Base-by-base conservation (phyloP, 64 coral and sea anemone species). In the Montipora capricornis region DNA sequence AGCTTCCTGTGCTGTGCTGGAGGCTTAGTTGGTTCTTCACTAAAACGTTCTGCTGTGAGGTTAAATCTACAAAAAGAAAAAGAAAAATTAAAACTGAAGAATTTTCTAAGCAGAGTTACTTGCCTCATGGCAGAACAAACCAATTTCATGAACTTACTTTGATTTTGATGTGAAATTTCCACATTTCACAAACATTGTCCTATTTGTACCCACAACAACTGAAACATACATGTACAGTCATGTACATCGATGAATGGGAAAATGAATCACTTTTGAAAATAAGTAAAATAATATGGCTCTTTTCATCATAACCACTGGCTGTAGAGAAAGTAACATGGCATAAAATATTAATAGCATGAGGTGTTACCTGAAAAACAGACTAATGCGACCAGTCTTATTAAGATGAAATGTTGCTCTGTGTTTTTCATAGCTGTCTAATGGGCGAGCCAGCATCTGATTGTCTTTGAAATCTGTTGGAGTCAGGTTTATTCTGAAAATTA, bases 361-460 rank as follows among this genome's bases (percentile, higher is more conserved):
- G 37, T 37, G 37, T 5, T 20, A 71, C 68, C 68, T 71, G 68
- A 71, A 71, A 71, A 71, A 71, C 68, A 71, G 20, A 71, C 68
- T 71, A 22, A 71, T 71, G 5, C 68, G 68, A 20, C 19, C 68
- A 22, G 17, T 71, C 68, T 71, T 71, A 19, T n/a, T 71, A 15
- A 71, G 68, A 5, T 24, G 68, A 73, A 95, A 98, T 52, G 89
- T 55, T 8, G 89, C 82, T 47, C 88, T 95, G 13, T 87, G 73
- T 64, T 94, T 93, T 81, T 92, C 92, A 71, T 93, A 98, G 47
- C 94, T 95, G 62, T 98, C 94, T 45, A 91, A 87, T 17, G 87
- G 94, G 47, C 90, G 93, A 19, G 75, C 91, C 37, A 98, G 74
- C 11, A 82, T 94, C 66, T 95, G 88, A 13, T 70, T 91, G 48